A percentile compares a stretch with the other conserved stretches of the same genome.
phyloP scores from a whole-genome alignment of 2,113 vertebrate genomes.

The Haliaeetus leucogaster region DNA sequence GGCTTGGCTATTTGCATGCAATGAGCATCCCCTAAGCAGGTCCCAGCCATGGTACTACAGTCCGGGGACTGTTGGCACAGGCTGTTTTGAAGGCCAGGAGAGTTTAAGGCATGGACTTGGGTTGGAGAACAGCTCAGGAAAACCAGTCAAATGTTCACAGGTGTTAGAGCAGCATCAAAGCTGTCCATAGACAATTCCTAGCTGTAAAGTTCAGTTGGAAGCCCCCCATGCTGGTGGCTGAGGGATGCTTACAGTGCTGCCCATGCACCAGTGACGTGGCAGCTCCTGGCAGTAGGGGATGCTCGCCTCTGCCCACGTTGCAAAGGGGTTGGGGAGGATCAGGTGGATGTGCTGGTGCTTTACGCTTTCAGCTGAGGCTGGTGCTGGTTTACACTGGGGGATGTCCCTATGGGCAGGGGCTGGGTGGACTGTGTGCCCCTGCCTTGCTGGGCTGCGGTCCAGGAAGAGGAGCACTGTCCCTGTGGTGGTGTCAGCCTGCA shows the following conservation, averaged over 20 bases:
- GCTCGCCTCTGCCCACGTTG: accelerated
- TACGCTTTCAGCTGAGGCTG: not conserved
- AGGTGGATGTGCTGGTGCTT: not conserved
- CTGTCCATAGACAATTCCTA: not conserved
- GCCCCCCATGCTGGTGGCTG: not conserved
- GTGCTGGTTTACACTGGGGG: not conserved
- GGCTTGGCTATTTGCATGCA: not conserved
- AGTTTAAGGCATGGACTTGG: not conserved
- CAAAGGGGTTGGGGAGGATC: not conserved
- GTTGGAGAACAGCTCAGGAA: not conserved
- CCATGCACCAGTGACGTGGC: accelerated
- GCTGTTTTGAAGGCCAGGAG: not conserved
- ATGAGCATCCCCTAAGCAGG: accelerated
- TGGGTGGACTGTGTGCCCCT: not conserved
- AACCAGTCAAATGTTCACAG: not conserved
- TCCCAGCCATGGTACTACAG: not conserved
- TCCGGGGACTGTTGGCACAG: not conserved
- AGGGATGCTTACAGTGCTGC: accelerated
- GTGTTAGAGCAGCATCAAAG: not conserved
- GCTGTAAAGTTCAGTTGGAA: accelerated
- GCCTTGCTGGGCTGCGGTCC: not conserved
- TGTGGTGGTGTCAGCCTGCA: not conserved
- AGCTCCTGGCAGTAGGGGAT: not conserved
- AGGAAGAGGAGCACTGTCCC: not conserved
- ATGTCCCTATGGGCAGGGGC: not conserved